Base-by-base conservation (phyloP, 2,797 vertebrate species). In the Oophaga sylvatica region DNA sequence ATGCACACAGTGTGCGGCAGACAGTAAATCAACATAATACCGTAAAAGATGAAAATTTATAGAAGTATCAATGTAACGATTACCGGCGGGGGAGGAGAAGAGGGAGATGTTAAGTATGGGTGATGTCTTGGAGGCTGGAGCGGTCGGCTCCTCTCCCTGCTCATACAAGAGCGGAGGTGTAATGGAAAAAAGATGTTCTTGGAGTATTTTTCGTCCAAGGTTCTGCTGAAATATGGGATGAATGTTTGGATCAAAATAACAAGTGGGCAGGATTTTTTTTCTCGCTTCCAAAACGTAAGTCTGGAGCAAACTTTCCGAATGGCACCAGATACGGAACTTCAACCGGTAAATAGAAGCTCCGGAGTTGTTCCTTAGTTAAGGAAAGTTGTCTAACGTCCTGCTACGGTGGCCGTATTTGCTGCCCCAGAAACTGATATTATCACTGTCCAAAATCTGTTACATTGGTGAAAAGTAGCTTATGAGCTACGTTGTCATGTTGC, bases 151-250 rank as follows among this genome's bases (percentile, higher is more conserved):
- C 41, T 45, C 82, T 26, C 53, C 78, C 65, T 35, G 31, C 53
- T 77, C 65, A 57, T 62, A 65, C 22, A 20, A 12, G 59, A 2
- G 29, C 29, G 71, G 13, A 13, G 26, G 62, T 22, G 29, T 75
- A 87, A 75, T 75, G 26, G 57, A 45, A 82, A 83, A 83, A 87
- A 87, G 15, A 57, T 76, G 71, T 82, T 78, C 41, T 59, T 17
- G 8, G 71, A 22, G 20, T 82, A 48, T 81, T 73, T 60, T 73
- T 19, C 31, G 35, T n/a, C n/a, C 63, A 53, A 78, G 29, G 29
- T 84, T 0, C 48, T 60, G 59, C 59, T 53, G 26, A 63, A 45
- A 17, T 35, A 45, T 65, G 62, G 81, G 48, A 35, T 29, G 53
- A 59, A 41, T 60, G 80, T 63, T 48, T 63, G 9, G 16, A 15